A percentile compares a stretch with the other conserved stretches of the same genome.
phyloP scores from a whole-genome alignment of 2,888 invertebrate species.

The Camptogramma bilineatum region DNA sequence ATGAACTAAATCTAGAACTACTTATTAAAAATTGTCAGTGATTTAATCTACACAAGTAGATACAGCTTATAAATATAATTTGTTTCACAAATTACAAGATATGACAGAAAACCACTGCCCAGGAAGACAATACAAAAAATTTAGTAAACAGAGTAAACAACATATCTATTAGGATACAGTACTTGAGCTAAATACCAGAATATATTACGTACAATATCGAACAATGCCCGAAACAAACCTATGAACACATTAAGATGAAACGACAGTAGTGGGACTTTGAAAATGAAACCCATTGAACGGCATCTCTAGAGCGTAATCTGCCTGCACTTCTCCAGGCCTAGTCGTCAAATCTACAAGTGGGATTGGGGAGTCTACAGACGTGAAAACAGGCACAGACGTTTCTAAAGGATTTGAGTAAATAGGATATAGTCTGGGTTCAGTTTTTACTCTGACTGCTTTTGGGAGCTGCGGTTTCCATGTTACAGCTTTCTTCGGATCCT shows the following conservation, averaged over 20 bases:
- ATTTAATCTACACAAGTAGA: too few relatives aligned
- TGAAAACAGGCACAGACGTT: constrained; percentile 54
- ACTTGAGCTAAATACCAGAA: constrained; percentile 68
- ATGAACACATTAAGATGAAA: constrained; percentile 78
- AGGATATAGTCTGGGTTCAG: constrained; percentile 65
- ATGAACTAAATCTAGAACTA: not conserved
- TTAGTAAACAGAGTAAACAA: constrained; percentile 64
- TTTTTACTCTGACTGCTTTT: constrained; percentile 53
- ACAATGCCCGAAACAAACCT: constrained; percentile 63
- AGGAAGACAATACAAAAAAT: not conserved
- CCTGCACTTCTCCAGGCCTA: constrained; percentile 76
- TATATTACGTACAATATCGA: constrained; percentile 62
- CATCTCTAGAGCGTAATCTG: constrained; percentile 77
- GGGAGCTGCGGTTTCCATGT: constrained; percentile 60
- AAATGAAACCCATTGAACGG: constrained; percentile 81
- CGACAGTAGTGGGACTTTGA: constrained; percentile 82
- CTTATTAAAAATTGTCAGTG: not conserved
- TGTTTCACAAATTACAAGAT: too few relatives aligned
- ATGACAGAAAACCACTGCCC: not conserved
- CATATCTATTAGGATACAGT: constrained; percentile 68
- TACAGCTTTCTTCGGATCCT: constrained; percentile 43
- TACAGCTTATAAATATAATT: too few relatives aligned
- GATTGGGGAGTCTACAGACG: constrained; percentile 64
- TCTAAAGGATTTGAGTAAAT: constrained; percentile 58
- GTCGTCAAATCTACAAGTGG: constrained; percentile 70